These are phyloP conservation scores for Resseliella maxima DNA, from an alignment of 2,888 invertebrate genomes.

Conservation along the genomic window DNA sequence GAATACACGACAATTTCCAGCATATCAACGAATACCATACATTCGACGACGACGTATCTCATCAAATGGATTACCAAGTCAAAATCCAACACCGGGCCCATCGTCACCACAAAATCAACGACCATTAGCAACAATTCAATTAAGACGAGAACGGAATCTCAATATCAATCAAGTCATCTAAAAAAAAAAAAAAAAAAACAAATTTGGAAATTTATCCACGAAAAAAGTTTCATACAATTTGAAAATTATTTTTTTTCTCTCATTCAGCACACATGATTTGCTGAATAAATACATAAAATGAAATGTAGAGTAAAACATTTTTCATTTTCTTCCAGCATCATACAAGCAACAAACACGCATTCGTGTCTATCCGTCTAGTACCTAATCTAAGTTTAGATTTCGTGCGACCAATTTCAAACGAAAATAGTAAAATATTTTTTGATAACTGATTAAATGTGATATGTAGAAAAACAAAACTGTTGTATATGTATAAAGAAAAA, in stretches of 20 bases:
- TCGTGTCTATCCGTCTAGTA: too few species aligned
- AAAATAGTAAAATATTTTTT: not conserved
- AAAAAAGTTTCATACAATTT: too few species aligned
- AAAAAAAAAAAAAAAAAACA: not conserved
- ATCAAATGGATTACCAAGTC: not conserved
- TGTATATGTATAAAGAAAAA: not conserved
- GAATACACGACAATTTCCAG: slow-evolving; percentile 68
- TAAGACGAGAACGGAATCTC: slow-evolving; percentile 29
- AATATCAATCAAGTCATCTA: slow-evolving; percentile 49
- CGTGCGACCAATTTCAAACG: not conserved
- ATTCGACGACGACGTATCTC: slow-evolving; percentile 53
- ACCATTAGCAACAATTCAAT: not conserved
- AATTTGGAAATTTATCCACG: too few species aligned
- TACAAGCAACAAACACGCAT: not conserved
- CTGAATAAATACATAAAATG: too few species aligned
- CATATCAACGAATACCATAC: slow-evolving; percentile 61
- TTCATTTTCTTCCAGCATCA: too few species aligned
- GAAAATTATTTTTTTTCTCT: too few species aligned
- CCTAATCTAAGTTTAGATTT: not conserved
- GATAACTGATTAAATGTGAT: slow-evolving; percentile 39
- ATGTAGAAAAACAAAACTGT: not conserved
- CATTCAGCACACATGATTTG: too few species aligned
- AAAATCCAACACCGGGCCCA: slow-evolving; percentile 16
- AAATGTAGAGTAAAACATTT: too few species aligned
- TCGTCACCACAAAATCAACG: slow-evolving; percentile 21